phyloP scores from a whole-genome alignment of 2,888 invertebrate species.

The Oasisia sp. region DNA sequence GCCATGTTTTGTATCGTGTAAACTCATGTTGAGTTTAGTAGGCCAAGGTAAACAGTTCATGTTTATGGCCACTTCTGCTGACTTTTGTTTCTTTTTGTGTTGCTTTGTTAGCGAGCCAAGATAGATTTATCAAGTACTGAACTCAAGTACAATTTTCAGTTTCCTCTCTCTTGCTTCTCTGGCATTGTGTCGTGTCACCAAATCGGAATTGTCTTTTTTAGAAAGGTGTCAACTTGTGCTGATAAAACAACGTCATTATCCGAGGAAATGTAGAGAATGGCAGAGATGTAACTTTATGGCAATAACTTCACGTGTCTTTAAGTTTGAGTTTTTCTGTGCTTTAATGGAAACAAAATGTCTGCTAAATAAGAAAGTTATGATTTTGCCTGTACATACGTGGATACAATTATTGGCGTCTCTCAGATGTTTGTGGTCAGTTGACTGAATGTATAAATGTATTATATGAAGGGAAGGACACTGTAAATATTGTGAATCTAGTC shows the following conservation, averaged over 20 bases:
- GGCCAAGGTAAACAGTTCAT: not conserved
- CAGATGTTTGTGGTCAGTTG: not conserved
- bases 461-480: not conserved
- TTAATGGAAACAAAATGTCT: not conserved
- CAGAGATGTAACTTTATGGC: not conserved
- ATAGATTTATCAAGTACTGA: not conserved
- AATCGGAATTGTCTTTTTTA: no score
- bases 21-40: constrained; percentile 12
- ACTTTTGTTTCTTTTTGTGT: not conserved
- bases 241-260: no score
- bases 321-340: not conserved
- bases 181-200: no score
- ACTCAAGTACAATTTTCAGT: not conserved
- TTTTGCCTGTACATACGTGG: not conserved
- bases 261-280: not conserved
- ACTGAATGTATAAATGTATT: not conserved
- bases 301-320: not conserved
- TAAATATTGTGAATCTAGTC: constrained; percentile 13
- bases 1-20: not conserved
- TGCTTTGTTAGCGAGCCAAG: not conserved
- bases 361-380: not conserved
- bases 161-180: no score
- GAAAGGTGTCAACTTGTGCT: no score
- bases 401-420: not conserved
- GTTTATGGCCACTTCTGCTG: not conserved